A percentile compares a stretch with the other conserved stretches of the same genome.
Evolutionary conservation across 2,797 vertebrate species (phyloP).

Genomic region (Pangasius krempfi): DNA sequence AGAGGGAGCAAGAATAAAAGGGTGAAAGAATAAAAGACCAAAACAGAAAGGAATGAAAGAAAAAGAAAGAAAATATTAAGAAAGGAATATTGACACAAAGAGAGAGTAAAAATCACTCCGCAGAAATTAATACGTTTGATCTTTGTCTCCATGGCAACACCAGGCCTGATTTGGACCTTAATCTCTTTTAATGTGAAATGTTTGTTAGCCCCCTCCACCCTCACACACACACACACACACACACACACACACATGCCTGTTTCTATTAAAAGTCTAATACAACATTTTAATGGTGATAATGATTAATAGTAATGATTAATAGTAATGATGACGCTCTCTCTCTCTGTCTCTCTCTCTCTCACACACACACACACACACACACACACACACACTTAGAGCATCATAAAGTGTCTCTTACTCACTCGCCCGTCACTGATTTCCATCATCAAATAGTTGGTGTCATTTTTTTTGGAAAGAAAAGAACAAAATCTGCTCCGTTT

Average conservation of each 20-base stretch:
- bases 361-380: not conserved
- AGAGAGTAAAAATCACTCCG: slow-evolving; percentile 55
- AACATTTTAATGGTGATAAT: not conserved
- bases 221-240: not conserved
- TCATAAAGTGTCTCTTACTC: not conserved
- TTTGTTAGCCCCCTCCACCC: slow-evolving; percentile 51
- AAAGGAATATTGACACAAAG: slow-evolving; percentile 8
- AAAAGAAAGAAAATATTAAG: slow-evolving; percentile 9
- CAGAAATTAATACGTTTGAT: slow-evolving; percentile 62
- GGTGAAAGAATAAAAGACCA: not conserved
- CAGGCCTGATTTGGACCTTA: slow-evolving; percentile 60
- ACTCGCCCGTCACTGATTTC: not conserved
- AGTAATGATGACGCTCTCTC: not conserved
- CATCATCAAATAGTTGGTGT: slow-evolving; percentile 3
- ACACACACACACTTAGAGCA: not conserved
- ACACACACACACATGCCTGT: not conserved
- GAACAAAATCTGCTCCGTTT: not conserved
- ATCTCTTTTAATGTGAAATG: slow-evolving; percentile 69
- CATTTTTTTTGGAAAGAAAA: not conserved
- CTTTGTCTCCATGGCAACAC: slow-evolving; percentile 56
- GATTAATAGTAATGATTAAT: slow-evolving; percentile 8
- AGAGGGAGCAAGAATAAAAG: not conserved
- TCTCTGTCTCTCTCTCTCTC: not conserved
- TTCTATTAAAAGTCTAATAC: not conserved
- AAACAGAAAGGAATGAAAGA: not conserved